Conservation (phyloP, 2,113 vertebrate genomes). For the Erythrocercus mccallii region DNA sequence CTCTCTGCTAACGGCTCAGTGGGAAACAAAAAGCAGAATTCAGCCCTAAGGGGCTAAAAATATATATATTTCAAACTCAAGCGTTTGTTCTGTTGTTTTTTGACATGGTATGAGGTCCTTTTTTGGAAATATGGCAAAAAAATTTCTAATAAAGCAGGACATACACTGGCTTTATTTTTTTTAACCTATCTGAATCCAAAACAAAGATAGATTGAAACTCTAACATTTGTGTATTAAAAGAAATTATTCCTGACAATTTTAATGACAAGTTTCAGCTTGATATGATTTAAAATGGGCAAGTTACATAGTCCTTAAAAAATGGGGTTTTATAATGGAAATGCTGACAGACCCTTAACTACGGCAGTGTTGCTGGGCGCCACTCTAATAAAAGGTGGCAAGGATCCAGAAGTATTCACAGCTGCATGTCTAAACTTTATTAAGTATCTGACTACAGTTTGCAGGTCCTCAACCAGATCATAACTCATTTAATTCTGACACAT, state of each 20-base stretch:
- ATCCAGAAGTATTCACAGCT: conserved; percentile 74
- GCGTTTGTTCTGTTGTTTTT: not conserved
- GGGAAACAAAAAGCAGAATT: not conserved
- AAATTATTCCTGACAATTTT: conserved; percentile 33
- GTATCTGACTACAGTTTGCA: conserved; percentile 75
- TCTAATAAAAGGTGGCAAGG: conserved; percentile 73
- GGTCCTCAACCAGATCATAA: conserved; percentile 71
- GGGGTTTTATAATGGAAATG: conserved; percentile 63
- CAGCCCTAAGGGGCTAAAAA: not conserved
- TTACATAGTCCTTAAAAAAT: conserved; percentile 53
- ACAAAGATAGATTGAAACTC: not conserved
- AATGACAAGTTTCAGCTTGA: conserved; percentile 64
- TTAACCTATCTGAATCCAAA: not conserved
- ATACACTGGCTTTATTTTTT: not conserved
- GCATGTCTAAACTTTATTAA: conserved; percentile 78
- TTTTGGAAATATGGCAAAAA: not conserved
- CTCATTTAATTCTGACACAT: conserved; percentile 75
- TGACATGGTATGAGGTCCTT: not conserved
- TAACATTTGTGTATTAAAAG: not conserved
- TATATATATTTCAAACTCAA: not conserved
- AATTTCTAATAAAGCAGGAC: not conserved
- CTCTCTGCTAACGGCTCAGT: not conserved
- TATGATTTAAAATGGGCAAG: conserved; percentile 50
- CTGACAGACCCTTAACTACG: conserved; percentile 68
- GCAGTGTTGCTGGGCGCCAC: conserved; percentile 65